Evolutionary conservation across 1,140 invertebrate species (phyloP), one percentile per base, ranked within the genome.

Genomic region (Penaeus vannamei): DNA sequence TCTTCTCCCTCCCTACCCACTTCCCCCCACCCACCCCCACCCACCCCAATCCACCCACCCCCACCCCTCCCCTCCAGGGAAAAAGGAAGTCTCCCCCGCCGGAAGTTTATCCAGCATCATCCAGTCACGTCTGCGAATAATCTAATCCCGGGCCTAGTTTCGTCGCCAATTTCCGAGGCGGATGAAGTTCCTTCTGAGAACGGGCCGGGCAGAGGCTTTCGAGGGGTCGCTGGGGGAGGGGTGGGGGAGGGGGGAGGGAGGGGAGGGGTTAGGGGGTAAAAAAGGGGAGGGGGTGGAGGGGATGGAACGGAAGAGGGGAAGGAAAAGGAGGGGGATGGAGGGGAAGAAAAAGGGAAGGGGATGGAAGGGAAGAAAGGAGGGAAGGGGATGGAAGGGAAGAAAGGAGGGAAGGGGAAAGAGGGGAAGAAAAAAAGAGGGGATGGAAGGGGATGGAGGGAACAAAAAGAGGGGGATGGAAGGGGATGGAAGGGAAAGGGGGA

Each of bases 101-200:
- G 42, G 29, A 36, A 76, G 29, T 36, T 76, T 32, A 76, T 76
- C 72, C 72, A 29, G 10, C 29, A 36, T 29, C 42, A 76, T 36
- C 72, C 72, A 76, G 72, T 36, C 72, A 76, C 72, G 72, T 76
- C 72, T 36, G 42, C 19, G 72, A 76, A 76, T 76, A 76, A 76
- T 76, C 72, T 36, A 29, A 76, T 76, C 42, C 42, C 72, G 42
- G 29, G 29, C 72, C 72, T 36, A 76, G 72, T 32, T 36, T 76
- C 72, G 72, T 76, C 42, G 72, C 72, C 72, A 76, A 76, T 76
- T 76, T 76, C 72, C 72, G 53, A 53, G 53, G 53, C 14, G 53
- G 53, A 53, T 53, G 53, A 53, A 53, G 53, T 53, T 53, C 53
- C 53, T 53, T 53, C 53, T 53, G 53, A 53, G 53, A 17, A 53